These are phyloP conservation scores for Semotilus atromaculatus DNA, from an alignment of 2,797 vertebrate species.

Conservation along the genomic window DNA sequence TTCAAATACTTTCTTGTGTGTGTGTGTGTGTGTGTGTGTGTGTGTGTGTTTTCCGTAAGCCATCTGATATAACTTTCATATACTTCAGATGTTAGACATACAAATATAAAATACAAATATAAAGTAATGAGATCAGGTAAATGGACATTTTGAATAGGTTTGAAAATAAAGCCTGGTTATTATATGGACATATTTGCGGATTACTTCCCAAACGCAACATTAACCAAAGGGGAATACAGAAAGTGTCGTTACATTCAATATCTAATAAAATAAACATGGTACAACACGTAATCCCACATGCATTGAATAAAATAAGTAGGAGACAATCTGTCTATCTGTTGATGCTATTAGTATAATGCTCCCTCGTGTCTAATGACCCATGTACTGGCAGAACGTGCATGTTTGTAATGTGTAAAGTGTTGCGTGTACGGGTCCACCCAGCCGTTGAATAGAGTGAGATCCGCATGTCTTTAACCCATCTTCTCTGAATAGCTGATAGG, in stretches of 20 bases:
- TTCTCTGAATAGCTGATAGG: constrained; percentile 77
- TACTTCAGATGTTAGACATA: background rate
- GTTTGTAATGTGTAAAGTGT: constrained; percentile 78
- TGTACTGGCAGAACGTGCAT: constrained; percentile 81
- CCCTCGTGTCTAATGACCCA: constrained; percentile 95
- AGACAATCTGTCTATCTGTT: constrained; percentile 96
- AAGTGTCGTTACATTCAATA: background rate
- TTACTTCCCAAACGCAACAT: constrained; percentile 33
- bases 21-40: background rate
- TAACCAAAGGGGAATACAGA: constrained; percentile 37
- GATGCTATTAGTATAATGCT: constrained; percentile 95
- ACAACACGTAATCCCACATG: constrained; percentile 69
- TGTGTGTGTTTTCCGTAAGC: background rate
- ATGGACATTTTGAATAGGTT: constrained; percentile 5
- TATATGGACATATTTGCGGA: constrained; percentile 27
- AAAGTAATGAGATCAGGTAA: constrained; percentile 8
- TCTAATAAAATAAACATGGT: constrained; percentile 28
- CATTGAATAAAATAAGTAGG: constrained; percentile 64
- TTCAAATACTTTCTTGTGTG: background rate
- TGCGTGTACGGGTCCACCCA: constrained; percentile 80
- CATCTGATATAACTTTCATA: background rate
- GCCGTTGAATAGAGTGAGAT: constrained; percentile 79
- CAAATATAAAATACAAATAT: background rate
- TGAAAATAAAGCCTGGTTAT: constrained; percentile 7
- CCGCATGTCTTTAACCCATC: constrained; percentile 82